Base-by-base conservation (phyloP, 2,113 vertebrate genomes). In the Origma solitaria region DNA sequence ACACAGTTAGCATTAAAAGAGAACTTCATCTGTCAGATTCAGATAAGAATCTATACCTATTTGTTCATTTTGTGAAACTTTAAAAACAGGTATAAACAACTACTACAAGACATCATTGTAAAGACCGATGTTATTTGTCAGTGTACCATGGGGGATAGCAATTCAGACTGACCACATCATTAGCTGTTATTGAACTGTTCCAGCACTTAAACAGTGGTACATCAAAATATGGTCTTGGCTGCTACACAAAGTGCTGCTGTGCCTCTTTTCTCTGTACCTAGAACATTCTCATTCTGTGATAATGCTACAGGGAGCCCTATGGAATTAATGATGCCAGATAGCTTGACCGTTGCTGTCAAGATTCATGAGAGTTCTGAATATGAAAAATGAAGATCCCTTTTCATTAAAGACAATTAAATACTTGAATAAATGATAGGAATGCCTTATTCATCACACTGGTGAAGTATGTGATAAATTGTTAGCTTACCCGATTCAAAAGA, bases 1-100 rank as follows among this genome's bases (percentile, higher is more conserved):
- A 95, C 82, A 95, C 78, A 58, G 73, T 93, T 95, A 94, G 54
- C 94, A 95, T 92, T 95, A 86, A 92, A 96, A 95, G 53, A 91
- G 20, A 81, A 78, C 42, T 80, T 94, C 49, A 93, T 87, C 57
- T 97, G 93, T 93, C 92, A 94, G 87, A 85, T 95, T 94, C 86
- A 92, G 84, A 82, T 92, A 95, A 84, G 82, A 66, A 94, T 83
- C 75, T 93, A 35, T 80, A 75, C 56, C 47, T 79, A 78, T 94
- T 93, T 94, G 53, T 65, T 94, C 65, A 76, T 75, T 82, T 78
- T 84, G 77, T 71, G 84, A 85, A 92, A 66, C 65, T 81, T 90
- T 94, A 80, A 61, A 95, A 94, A 56, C 49, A 86, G 37, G 27
- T 88, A 78, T 82, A 93, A 94, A 49, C 58, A 92, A 78, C 75